Evolutionary conservation across 2,113 vertebrate genomes (phyloP), one percentile per base, ranked within the genome.

Genomic region (Cebidichthys violaceus): DNA sequence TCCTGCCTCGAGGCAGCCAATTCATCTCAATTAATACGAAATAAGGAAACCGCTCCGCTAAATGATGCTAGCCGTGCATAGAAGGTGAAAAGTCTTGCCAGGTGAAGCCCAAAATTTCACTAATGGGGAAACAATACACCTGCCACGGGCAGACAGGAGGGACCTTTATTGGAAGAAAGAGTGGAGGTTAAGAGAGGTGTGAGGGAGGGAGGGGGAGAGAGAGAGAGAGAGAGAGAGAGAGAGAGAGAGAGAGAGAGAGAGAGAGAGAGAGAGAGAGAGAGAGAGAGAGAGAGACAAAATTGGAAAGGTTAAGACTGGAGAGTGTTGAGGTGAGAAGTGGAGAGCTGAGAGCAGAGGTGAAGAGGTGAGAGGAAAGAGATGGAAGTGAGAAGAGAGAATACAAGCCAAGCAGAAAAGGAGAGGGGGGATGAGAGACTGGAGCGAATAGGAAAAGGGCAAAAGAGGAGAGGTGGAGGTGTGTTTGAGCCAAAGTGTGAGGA

Each of bases 21-120:
- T 91, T 85, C 68, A 75, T 90, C 87, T 89, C 84, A 86, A 89
- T 90, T 89, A 89, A 67, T 74, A 70, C 70, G 17, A 59, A 77
- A 91, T 77, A 73, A 82, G 77, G 68, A 79, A 82, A 81, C 27
- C 33, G 59, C 68, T 70, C 57, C 61, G 41, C 65, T 82, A 86
- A 87, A 82, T 88, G 52, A 81, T 65, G 52, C 71, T 13, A 75
- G 52, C 62, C 52, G 7, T 81, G 78, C 71, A 75, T 17, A 35
- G 43, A 82, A 64, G 76, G 75, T 76, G 75, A 83, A 61, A 79
- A 17, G 68, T 79, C 50, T 45, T 43, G 67, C 17, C 52, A 81
- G 86, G 62, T 82, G 59, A 88, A 81, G 70, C 70, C 54, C 65
- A 75, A 77, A 75, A 73, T 84, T 65, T 85, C 43, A 22, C 64